Conservation (phyloP, 2,113 vertebrate genomes). For the Sminthopsis crassicaudata region DNA sequence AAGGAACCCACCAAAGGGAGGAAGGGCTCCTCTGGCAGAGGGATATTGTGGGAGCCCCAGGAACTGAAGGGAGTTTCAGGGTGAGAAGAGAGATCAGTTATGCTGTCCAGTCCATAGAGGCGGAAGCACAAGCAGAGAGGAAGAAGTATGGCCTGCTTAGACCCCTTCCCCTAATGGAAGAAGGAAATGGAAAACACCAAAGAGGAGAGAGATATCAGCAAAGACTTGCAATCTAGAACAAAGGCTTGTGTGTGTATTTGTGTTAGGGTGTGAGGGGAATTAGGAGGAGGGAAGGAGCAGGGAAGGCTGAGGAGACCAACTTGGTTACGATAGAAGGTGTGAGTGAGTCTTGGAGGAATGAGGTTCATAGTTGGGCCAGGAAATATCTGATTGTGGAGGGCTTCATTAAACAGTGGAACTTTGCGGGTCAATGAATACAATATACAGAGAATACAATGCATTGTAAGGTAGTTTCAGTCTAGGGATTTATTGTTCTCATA, state of each 20-base stretch:
- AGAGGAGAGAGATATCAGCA: background rate
- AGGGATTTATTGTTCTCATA: background rate
- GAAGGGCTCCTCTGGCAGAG: background rate
- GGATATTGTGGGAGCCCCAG: background rate
- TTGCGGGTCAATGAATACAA: background rate
- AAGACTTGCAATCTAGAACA: background rate
- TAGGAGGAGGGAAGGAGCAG: too few species aligned
- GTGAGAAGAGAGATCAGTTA: background rate
- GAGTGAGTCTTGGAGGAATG: background rate
- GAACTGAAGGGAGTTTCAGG: background rate
- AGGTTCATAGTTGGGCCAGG: background rate
- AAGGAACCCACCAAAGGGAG: background rate
- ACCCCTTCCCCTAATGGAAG: background rate
- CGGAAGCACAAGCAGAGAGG: background rate
- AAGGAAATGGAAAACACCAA: background rate
- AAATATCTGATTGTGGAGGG: background rate
- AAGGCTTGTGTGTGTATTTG: background rate
- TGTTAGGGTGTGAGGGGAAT: background rate
- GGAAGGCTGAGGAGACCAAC: background rate
- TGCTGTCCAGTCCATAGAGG: background rate
- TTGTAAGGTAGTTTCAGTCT: background rate
- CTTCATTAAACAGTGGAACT: background rate
- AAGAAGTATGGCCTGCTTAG: background rate
- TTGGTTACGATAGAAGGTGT: background rate
- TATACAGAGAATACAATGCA: background rate